phyloP scores from a whole-genome alignment of 2,113 vertebrate genomes.

The Todiramphus chloris region DNA sequence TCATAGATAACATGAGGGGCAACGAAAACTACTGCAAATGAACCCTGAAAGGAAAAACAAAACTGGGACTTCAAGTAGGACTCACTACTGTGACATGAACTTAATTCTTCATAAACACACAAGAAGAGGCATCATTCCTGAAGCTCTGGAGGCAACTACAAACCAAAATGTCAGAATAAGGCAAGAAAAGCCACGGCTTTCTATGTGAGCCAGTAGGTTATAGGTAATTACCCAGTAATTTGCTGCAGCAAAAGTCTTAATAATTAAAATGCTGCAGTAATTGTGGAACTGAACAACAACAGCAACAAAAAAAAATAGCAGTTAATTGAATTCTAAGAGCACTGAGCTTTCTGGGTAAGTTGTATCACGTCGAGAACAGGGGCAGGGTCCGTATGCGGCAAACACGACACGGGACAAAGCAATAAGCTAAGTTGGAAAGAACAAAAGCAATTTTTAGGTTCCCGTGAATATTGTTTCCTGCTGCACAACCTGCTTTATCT shows the following conservation, averaged over 20 bases:
- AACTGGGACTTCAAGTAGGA: neutral
- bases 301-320: neutral
- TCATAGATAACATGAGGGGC: neutral
- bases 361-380: rapidly evolving
- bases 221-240: neutral
- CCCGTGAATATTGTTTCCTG: neutral
- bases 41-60: neutral
- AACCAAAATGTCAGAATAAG: neutral
- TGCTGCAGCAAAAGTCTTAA: neutral
- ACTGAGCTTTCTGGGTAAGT: neutral
- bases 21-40: neutral
- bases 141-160: neutral
- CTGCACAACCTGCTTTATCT: neutral
- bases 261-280: neutral
- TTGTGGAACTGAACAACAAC: neutral
- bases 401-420: neutral
- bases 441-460: neutral
- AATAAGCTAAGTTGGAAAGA: neutral
- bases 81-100: no score
- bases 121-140: neutral
- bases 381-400: neutral
- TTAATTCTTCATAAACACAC: neutral
- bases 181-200: neutral
- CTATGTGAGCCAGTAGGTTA: neutral
- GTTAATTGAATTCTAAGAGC: neutral